Base-by-base conservation (phyloP, 2,888 invertebrate genomes). In the Philereme transversata region DNA sequence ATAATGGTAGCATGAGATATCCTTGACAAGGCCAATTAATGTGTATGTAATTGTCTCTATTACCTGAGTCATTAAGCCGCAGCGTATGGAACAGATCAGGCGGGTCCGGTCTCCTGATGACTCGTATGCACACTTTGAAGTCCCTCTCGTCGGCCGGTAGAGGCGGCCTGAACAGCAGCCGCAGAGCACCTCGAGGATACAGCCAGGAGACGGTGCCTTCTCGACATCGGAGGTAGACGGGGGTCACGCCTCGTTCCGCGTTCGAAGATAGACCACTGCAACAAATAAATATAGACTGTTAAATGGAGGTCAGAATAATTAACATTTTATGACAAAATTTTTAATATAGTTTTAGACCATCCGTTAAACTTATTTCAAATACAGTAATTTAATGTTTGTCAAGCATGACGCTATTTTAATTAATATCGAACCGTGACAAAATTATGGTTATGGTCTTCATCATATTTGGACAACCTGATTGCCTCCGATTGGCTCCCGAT, bases 211-310 rank as follows among this genome's bases (percentile, higher is more conserved):
- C 94, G 22, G 90, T 87, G 35, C 96, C 96, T 63, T 95, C 95
- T 22, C 95, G 93, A 77, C 96, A 96, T 36, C 96, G 93, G 52
- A 96, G 93, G 86, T 96, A 96, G 43, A 96, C 95, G 0, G 96
- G 96, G 43, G 95, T 95, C 51, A 96, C 96, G 4, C 95, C 96
- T 57, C 95, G 93, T 61, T 93, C 94, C 5, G 87, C 78, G 64
- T 75, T 78, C 35, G 84, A 76, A 9, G 90, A 82, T 67, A 94
- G 79, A 5, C 95, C 95, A 78, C 95, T 95, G 89, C 43, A 94
- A 94, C 65, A 57, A 57, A 22, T 22, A 22, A 22, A 22, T 22
- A 22, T 22, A 22, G 22, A 22, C 3, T 22, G 22, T 22, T 22
- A 22, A 3, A 22, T 22, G 22, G 22, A 22, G 22, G 22, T 22